Conservation (phyloP, 2,888 invertebrate genomes). For the Microplitis deprimator region DNA sequence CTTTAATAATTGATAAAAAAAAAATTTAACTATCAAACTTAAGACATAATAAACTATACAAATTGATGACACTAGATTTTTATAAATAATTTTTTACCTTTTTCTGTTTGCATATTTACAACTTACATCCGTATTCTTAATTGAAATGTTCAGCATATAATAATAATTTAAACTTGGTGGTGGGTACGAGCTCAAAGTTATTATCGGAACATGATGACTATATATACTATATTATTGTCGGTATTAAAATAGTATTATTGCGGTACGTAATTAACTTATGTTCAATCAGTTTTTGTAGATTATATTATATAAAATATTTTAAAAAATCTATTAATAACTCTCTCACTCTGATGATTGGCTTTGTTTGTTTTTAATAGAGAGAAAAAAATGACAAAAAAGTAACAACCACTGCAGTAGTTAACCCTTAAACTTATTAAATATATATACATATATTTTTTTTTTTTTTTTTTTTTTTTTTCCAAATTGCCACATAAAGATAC, state of each 20-base stretch:
- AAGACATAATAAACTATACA: too few species aligned
- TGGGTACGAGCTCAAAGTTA: slow-evolving; percentile 35
- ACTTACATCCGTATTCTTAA: background rate
- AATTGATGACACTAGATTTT: too few species aligned
- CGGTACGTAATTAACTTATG: background rate
- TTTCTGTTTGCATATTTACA: background rate
- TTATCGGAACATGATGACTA: slow-evolving; percentile 36
- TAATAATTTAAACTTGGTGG: background rate
- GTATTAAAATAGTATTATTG: slow-evolving; percentile 27
- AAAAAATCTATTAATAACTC: too few species aligned
- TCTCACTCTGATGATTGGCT: too few species aligned
- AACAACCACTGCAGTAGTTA: too few species aligned
- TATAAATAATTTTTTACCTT: background rate
- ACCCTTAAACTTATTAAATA: too few species aligned
- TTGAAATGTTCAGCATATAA: background rate
- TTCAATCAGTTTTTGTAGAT: background rate
- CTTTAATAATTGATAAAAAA: background rate
- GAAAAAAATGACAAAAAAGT: too few species aligned
- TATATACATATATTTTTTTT: too few species aligned
- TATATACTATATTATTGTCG: slow-evolving; percentile 20
- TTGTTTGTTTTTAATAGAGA: too few species aligned
- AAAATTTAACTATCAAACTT: background rate
- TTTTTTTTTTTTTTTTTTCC: too few species aligned
- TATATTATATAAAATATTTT: too few species aligned
- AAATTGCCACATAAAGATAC: too few species aligned